Percentiles rank a stretch among this genome's conserved stretches.
Evolutionary conservation across 2,113 vertebrate species (phyloP).

Genomic region (Pelecanus crispus): DNA sequence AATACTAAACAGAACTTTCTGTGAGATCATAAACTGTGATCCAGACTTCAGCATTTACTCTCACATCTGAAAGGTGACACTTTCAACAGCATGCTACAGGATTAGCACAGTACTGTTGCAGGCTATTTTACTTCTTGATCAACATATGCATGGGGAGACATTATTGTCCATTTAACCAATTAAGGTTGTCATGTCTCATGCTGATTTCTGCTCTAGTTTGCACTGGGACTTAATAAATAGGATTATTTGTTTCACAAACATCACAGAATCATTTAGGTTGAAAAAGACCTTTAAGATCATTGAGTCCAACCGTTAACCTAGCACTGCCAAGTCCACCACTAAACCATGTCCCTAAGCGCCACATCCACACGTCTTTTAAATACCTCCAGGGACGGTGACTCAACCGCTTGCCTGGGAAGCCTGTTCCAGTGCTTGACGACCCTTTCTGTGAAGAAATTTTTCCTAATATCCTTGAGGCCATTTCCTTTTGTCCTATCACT

Average conservation of each 20-base stretch:
- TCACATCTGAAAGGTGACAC: background rate
- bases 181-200: background rate
- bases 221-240: background rate
- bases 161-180: background rate
- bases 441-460: background rate
- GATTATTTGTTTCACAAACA: background rate
- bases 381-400: background rate
- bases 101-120: background rate
- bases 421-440: background rate
- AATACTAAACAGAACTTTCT: background rate
- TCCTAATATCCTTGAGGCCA: background rate
- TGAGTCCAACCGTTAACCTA: background rate
- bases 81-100: background rate
- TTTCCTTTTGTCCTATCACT: background rate
- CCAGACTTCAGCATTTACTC: background rate
- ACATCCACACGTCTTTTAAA: background rate
- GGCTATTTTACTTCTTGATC: background rate
- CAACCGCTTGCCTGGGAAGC: background rate
- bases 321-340: background rate
- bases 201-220: background rate
- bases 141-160: no score
- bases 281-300: background rate
- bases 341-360: background rate
- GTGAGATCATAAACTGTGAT: background rate
- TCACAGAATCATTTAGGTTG: background rate